phyloP scores from a whole-genome alignment of 2,888 invertebrate genomes.

The Cerceris rybyensis region DNA sequence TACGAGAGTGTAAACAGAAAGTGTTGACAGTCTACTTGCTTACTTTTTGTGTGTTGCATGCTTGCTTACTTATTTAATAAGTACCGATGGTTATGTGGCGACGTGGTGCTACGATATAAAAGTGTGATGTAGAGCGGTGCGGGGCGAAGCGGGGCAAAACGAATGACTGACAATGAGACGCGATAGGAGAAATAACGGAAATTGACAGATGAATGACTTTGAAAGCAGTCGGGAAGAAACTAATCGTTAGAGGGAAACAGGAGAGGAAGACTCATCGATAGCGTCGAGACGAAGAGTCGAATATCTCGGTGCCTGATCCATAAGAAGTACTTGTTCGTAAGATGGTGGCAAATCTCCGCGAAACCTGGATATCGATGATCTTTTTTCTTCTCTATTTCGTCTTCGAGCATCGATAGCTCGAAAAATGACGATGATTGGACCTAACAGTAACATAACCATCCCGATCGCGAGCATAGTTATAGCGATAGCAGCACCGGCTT shows the following conservation, averaged over 20 bases:
- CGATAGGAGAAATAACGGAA: not conserved
- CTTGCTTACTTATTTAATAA: too few species aligned
- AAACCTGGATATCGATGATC: slow-evolving; percentile 64
- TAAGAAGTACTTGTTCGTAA: slow-evolving; percentile 73
- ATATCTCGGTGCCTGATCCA: slow-evolving; percentile 73
- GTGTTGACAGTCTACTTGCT: too few species aligned
- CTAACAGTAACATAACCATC: slow-evolving; percentile 72
- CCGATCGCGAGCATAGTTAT: slow-evolving; percentile 73
- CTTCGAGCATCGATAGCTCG: slow-evolving; percentile 69
- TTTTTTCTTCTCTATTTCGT: slow-evolving; percentile 63
- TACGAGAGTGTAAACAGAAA: too few species aligned
- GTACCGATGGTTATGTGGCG: too few species aligned
- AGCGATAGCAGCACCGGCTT: slow-evolving; percentile 70
- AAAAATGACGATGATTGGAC: slow-evolving; percentile 71
- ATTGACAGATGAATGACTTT: not conserved
- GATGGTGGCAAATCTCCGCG: slow-evolving; percentile 71
- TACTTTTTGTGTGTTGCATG: too few species aligned
- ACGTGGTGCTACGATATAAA: too few species aligned
- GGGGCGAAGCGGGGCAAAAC: not conserved
- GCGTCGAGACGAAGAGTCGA: slow-evolving; percentile 70
- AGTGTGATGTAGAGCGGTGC: not conserved
- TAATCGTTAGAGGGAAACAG: slow-evolving; percentile 12
- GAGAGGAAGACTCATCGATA: slow-evolving; percentile 11
- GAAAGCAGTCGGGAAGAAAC: not conserved
- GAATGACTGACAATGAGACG: too few species aligned